Evolutionary conservation across 2,888 invertebrate species (phyloP).

Genomic region (Pimpla rufipes): DNA sequence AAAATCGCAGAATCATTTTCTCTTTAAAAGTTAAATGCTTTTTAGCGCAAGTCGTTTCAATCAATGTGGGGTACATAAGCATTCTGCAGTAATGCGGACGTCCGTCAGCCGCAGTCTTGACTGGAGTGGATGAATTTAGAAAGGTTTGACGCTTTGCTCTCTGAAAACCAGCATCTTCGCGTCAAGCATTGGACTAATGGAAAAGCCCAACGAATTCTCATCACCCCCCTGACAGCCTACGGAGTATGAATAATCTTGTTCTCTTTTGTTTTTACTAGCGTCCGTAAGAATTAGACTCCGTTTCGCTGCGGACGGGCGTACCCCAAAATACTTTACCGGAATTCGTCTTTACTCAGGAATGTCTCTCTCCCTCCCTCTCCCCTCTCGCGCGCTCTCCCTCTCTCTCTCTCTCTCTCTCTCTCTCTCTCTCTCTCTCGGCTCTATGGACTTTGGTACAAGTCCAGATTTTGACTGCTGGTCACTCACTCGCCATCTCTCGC

Average conservation of each 20-base stretch:
- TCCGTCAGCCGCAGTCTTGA: conserved; percentile 41
- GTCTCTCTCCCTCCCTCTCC: too few relatives aligned
- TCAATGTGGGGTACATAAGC: conserved; percentile 25
- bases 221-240: conserved; percentile 44
- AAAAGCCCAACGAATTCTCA: conserved; percentile 63
- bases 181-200: conserved; percentile 50
- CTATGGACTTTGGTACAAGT: conserved; percentile 67
- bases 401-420: conserved; percentile 28
- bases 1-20: not conserved
- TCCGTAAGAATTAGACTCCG: conserved; percentile 39
- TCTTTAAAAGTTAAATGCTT: conserved; percentile 23
- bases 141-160: conserved; percentile 49
- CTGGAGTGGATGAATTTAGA: conserved; percentile 62
- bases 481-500: conserved; percentile 55
- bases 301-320: not conserved
- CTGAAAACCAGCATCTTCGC: conserved; percentile 17
- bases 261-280: not conserved
- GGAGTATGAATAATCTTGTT: conserved; percentile 8
- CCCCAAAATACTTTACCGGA: conserved; percentile 56
- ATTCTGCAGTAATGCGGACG: conserved; percentile 30
- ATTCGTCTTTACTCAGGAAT: conserved; percentile 60
- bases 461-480: conserved; percentile 65
- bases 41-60: conserved; percentile 38
- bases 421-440: conserved; percentile 34
- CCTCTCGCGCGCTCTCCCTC: conserved; percentile 41